A percentile compares a stretch with the other conserved stretches of the same genome.
phyloP scores from a whole-genome alignment of 2,888 invertebrate genomes.

The Blastobasis adustella region DNA sequence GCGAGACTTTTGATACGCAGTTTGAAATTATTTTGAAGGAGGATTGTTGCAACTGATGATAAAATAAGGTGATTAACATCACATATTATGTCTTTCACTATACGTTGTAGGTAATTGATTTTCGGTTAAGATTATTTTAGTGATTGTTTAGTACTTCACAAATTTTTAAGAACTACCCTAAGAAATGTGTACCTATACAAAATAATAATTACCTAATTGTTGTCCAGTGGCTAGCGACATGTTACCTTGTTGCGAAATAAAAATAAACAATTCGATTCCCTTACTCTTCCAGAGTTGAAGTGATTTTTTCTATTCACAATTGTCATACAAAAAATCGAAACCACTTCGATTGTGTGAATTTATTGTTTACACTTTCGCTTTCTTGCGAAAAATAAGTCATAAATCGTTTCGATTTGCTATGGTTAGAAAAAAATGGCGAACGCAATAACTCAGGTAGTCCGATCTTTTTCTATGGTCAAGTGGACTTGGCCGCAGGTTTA shows the following conservation, averaged over 20 bases:
- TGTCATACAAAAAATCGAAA: neutral
- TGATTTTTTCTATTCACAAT: neutral
- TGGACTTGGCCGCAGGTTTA: slow-evolving; percentile 48
- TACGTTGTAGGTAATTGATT: no score
- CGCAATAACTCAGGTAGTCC: slow-evolving; percentile 38
- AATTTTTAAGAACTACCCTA: no score
- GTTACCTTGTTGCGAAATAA: no score
- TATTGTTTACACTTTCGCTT: slow-evolving; percentile 44
- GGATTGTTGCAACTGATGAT: slow-evolving; percentile 10
- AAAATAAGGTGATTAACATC: no score
- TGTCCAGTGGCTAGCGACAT: no score
- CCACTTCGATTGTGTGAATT: slow-evolving; percentile 3
- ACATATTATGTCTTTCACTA: slow-evolving; percentile 7
- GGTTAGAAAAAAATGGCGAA: slow-evolving; percentile 29
- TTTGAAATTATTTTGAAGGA: slow-evolving; percentile 33
- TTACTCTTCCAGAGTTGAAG: neutral
- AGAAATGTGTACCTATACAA: no score
- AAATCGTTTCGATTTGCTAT: slow-evolving; percentile 39
- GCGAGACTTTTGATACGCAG: slow-evolving; percentile 52
- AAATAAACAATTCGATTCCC: no score
- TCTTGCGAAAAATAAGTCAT: slow-evolving; percentile 43
- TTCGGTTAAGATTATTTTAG: no score
- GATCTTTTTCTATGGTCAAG: slow-evolving; percentile 36
- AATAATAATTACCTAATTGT: no score
- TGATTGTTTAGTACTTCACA: no score